A percentile compares a stretch with the other conserved stretches of the same genome.
Conservation (phyloP, 2,888 invertebrate species). For the Limenitis camilla region DNA sequence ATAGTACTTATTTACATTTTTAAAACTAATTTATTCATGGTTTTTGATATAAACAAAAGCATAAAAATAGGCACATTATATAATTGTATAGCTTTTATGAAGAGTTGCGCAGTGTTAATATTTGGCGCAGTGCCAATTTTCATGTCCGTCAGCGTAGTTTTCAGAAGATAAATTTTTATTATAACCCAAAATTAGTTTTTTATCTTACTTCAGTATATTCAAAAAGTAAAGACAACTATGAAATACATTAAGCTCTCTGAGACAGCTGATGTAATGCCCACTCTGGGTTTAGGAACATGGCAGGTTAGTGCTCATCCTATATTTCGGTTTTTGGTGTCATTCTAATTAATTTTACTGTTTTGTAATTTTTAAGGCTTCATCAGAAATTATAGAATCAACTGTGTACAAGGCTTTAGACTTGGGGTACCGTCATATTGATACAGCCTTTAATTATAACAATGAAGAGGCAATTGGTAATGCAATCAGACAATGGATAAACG, state of each 20-base stretch:
- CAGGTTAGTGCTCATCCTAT: slow-evolving; percentile 57
- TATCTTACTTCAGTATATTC: slow-evolving; percentile 32
- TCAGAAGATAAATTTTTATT: slow-evolving; percentile 31
- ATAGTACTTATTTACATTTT: too few relatives aligned
- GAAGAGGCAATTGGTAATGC: slow-evolving; percentile 83
- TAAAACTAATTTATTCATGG: too few relatives aligned
- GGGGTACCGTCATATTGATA: slow-evolving; percentile 86
- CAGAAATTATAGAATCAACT: slow-evolving; percentile 77
- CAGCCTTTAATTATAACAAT: slow-evolving; percentile 86
- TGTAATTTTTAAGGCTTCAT: slow-evolving; percentile 66
- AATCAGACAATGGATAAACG: slow-evolving; percentile 77
- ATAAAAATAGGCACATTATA: neutral
- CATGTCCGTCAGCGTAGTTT: slow-evolving; percentile 37
- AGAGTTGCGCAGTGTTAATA: neutral
- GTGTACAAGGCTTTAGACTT: slow-evolving; percentile 78
- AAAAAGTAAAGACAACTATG: slow-evolving; percentile 50
- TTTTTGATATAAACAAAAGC: neutral
- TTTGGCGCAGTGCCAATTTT: slow-evolving; percentile 25
- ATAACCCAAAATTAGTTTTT: slow-evolving; percentile 8
- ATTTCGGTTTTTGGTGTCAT: neutral
- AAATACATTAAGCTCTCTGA: slow-evolving; percentile 60
- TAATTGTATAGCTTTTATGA: neutral
- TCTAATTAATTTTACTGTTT: neutral
- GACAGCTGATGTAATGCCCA: slow-evolving; percentile 77
- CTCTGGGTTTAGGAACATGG: slow-evolving; percentile 83